These are phyloP conservation scores for Palloptera scutellata DNA, from an alignment of 2,888 invertebrate species.

Conservation along the genomic window DNA sequence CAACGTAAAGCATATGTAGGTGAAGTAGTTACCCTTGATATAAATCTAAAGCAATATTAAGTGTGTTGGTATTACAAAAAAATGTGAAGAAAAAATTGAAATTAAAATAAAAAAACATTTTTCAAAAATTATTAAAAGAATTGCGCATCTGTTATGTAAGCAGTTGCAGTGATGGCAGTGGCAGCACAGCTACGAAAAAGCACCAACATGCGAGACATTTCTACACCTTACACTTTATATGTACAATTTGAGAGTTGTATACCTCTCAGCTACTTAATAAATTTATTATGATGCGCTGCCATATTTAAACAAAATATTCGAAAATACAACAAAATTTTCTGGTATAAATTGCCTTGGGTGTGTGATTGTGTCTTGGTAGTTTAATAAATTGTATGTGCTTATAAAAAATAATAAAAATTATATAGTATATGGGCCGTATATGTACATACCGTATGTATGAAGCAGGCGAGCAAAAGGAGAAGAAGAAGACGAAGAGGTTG, in stretches of 20 bases:
- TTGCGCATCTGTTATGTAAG: slow-evolving; percentile 10
- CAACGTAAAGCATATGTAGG: slow-evolving; percentile 29
- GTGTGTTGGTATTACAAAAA: not conserved
- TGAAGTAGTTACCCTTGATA: slow-evolving; percentile 39
- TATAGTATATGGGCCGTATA: too few species aligned
- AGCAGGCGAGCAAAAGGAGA: too few species aligned
- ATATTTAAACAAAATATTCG: not conserved
- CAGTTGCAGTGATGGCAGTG: not conserved
- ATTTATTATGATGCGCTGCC: not conserved
- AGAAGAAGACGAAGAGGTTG: not conserved
- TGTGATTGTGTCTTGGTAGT: slow-evolving; percentile 11
- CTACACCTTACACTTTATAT: too few species aligned
- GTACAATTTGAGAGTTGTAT: not conserved
- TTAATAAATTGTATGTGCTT: not conserved
- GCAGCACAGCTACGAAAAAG: not conserved
- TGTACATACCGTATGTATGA: not conserved
- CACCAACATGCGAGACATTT: not conserved
- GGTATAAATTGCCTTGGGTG: not conserved
- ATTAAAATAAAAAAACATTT: not conserved
- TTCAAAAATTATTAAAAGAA: slow-evolving; percentile 2
- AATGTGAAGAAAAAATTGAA: not conserved
- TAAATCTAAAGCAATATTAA: slow-evolving; percentile 6
- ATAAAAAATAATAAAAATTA: slow-evolving; percentile 9
- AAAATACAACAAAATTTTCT: not conserved
- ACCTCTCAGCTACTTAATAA: slow-evolving; percentile 7